phyloP scores from a whole-genome alignment of 2,113 vertebrate genomes.

The Scomber scombrus region DNA sequence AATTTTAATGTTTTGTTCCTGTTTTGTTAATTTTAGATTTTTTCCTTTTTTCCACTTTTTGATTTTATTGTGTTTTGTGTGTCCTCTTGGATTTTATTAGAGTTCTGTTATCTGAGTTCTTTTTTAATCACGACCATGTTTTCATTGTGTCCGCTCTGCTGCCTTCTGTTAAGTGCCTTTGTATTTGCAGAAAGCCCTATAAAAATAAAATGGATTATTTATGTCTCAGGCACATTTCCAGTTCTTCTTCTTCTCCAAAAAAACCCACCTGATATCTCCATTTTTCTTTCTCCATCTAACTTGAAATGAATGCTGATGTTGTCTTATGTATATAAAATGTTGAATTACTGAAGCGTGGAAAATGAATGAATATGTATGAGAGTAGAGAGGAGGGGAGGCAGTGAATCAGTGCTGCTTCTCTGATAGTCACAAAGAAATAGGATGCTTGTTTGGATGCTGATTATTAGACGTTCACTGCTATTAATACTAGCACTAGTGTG shows the following conservation, averaged over 20 bases:
- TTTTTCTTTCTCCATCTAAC: not conserved
- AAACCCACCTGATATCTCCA: not conserved
- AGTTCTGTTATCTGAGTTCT: not conserved
- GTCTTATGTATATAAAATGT: not conserved
- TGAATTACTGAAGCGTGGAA: not conserved
- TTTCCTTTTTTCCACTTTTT: not conserved
- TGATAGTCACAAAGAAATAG: not conserved
- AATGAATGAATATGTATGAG: not conserved
- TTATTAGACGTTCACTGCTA: too few relatives aligned
- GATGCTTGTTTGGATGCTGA: too few relatives aligned
- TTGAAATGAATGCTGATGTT: constrained; percentile 5
- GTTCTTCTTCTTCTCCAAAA: not conserved
- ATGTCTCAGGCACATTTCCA: constrained; percentile 1
- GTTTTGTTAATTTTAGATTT: not conserved
- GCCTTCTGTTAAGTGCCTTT: constrained; percentile 19
- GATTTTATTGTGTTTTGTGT: not conserved
- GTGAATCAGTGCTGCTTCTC: not conserved
- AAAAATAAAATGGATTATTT: constrained; percentile 53
- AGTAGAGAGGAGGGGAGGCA: not conserved
- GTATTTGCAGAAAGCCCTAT: constrained; percentile 13
- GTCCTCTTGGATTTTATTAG: not conserved
- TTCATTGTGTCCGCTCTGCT: constrained; percentile 5
- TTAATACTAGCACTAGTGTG: too few relatives aligned
- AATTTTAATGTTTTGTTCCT: not conserved
- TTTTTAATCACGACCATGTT: constrained; percentile 8